Conservation (phyloP, 2,888 invertebrate genomes). For the Campoplex nolae region DNA sequence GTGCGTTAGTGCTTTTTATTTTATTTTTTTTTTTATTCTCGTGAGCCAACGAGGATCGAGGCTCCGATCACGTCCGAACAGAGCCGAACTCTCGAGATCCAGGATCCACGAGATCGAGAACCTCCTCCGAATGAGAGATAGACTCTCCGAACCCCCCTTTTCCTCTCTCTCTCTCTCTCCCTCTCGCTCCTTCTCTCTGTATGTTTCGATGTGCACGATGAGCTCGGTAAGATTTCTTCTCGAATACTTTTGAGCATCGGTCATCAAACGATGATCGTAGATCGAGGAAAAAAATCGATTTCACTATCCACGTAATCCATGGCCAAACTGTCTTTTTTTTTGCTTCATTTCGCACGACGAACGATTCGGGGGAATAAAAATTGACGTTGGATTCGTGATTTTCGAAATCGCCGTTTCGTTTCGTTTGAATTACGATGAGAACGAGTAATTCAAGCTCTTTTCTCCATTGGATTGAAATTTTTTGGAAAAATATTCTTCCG, state of each 20-base stretch:
- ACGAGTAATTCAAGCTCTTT: too few species aligned
- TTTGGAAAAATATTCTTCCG: too few species aligned
- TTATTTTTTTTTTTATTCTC: background rate
- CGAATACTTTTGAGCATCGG: constrained; percentile 26
- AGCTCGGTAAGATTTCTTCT: constrained; percentile 35
- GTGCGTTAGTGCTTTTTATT: constrained; percentile 25
- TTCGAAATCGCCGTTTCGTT: background rate
- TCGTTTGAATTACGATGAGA: background rate
- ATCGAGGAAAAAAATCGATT: background rate
- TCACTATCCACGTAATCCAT: background rate
- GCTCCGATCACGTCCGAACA: constrained; percentile 65
- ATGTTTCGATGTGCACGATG: constrained; percentile 12
- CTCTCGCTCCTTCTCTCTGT: background rate
- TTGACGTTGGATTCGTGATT: background rate
- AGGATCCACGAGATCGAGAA: constrained; percentile 57
- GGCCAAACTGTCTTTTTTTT: background rate
- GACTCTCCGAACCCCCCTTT: background rate
- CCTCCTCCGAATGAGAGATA: constrained; percentile 26
- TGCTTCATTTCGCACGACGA: background rate
- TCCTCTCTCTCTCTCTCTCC: background rate
- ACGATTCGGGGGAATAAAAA: background rate
- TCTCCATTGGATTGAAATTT: too few species aligned
- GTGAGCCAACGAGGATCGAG: constrained; percentile 58
- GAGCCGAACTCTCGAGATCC: constrained; percentile 65
- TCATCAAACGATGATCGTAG: constrained; percentile 1